Percentiles rank a stretch among this genome's conserved stretches.
These are phyloP conservation scores for Enteromius viviparus DNA, from an alignment of 2,797 vertebrate species.

Conservation along the genomic window DNA sequence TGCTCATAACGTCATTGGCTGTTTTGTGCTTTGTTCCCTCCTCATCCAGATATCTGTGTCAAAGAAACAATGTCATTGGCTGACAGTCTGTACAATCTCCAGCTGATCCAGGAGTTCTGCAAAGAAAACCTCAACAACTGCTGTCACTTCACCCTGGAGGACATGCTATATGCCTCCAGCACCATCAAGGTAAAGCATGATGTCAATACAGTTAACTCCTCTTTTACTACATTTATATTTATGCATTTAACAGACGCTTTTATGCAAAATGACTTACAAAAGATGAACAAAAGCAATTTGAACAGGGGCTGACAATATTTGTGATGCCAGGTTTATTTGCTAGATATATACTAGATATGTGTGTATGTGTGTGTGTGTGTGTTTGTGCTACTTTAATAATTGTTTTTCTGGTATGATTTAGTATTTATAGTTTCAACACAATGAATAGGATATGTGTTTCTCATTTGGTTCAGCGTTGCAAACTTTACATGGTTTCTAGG, in stretches of 20 bases:
- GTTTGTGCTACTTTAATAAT: no score
- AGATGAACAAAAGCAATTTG: background rate
- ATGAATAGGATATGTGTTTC: background rate
- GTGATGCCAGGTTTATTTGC: background rate
- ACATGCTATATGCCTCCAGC: conserved; percentile 95
- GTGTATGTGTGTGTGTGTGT: no score
- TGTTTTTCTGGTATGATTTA: background rate
- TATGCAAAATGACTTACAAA: background rate
- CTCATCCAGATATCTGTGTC: conserved; percentile 89
- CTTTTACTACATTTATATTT: background rate
- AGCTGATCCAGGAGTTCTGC: conserved; percentile 95
- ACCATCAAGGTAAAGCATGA: conserved; percentile 87
- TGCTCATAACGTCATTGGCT: background rate
- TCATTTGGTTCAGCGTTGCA: background rate
- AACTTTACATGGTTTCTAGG: conserved; percentile 15
- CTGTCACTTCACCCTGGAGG: conserved; percentile 97
- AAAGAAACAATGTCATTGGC: conserved; percentile 98
- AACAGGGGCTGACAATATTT: background rate
- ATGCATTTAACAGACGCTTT: background rate
- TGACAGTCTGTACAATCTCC: conserved; percentile 96
- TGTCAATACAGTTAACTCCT: background rate
- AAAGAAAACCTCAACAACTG: conserved; percentile 92
- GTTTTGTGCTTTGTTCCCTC: conserved; percentile 25
- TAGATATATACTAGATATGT: no score
- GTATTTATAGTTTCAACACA: background rate